Base-by-base conservation (phyloP, 37 sponge, comb jelly and placozoan genomes). In the Dysidea cf. avara region DNA sequence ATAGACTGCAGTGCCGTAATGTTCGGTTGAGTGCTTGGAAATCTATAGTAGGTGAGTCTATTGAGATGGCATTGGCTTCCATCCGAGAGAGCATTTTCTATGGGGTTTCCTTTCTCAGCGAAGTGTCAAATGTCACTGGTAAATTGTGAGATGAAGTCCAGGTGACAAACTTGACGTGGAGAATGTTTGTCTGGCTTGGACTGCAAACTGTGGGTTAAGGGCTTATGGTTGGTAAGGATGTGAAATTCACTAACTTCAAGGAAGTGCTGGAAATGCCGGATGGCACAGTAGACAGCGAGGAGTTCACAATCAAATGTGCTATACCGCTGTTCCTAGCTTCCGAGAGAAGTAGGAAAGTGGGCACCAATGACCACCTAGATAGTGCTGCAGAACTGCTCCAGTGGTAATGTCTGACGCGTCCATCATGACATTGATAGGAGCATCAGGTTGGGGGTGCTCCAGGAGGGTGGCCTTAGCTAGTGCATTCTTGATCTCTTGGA, bases 221-320 rank as follows among this genome's bases (percentile, higher is more conserved):
- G 74, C 12, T 72, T 72, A 53, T 75, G 64, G 38, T 75, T 35
- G 5, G 76, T 75, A 30, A 59, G 33, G 16, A 73, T 49, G 40
- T 54, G 49, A 43, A 82, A 82, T 20, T 21, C 13, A 34, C 68
- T 46, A 21, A 68, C 82, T 74, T 72, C 82, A 9, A 82, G 53
- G 39, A 82, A 74, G 34, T 82, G 52, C 1, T 52, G 48, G 62
- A 79, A 79, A 37, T 79, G 71, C 18, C 43, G 37, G 51, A 57
- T 79, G 17, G 75, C 56, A 1, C 36, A 53, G 39, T 65, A 82
- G 21, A 64, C 37, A 6, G 66, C 82, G 16, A 81, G 43, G 13
- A 81, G 59, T 64, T 82, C 82, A 7, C 68, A 32, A 38, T 74
- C 68, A 54, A 65, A 82, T 24, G 74, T 81, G 60, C 82, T 72